phyloP scores from a whole-genome alignment of 37 sponge, comb jelly and placozoan genomes.

The Amphimedon queenslandica region DNA sequence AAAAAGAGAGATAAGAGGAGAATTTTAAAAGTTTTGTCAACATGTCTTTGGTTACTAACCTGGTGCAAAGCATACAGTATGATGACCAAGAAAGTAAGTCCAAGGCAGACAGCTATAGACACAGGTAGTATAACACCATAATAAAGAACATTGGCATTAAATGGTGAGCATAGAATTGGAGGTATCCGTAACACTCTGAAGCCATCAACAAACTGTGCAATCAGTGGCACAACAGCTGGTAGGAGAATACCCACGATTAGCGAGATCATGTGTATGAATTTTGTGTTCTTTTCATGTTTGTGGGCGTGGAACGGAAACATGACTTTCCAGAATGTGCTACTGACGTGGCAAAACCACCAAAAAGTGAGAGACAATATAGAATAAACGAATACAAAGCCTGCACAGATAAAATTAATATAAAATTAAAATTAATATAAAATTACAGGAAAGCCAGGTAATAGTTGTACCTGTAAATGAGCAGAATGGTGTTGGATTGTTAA shows the following conservation, averaged over 20 bases:
- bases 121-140: constrained; percentile 17
- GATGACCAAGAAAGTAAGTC: constrained; percentile 25
- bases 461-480: constrained; percentile 13
- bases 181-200: constrained; percentile 14
- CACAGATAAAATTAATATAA: background rate
- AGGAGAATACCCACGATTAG: constrained; percentile 10
- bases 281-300: background rate
- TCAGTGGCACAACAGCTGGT: constrained; percentile 12
- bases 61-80: constrained; percentile 31
- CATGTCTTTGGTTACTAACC: no score
- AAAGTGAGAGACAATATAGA: constrained; percentile 12
- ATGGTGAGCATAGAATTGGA: constrained; percentile 19
- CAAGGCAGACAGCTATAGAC: constrained; percentile 11
- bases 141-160: background rate
- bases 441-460: background rate
- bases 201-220: constrained; percentile 1
- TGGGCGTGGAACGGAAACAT: constrained; percentile 22
- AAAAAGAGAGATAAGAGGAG: background rate
- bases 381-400: constrained; percentile 28
- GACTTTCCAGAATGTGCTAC: constrained; percentile 9
- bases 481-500: constrained; percentile 27
- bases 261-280: constrained; percentile 1
- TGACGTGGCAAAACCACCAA: constrained; percentile 33
- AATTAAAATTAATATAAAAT: background rate
- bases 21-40: no score